These are phyloP conservation scores for Panulirus ornatus DNA, from an alignment of 1,140 invertebrate species.

Conservation along the genomic window DNA sequence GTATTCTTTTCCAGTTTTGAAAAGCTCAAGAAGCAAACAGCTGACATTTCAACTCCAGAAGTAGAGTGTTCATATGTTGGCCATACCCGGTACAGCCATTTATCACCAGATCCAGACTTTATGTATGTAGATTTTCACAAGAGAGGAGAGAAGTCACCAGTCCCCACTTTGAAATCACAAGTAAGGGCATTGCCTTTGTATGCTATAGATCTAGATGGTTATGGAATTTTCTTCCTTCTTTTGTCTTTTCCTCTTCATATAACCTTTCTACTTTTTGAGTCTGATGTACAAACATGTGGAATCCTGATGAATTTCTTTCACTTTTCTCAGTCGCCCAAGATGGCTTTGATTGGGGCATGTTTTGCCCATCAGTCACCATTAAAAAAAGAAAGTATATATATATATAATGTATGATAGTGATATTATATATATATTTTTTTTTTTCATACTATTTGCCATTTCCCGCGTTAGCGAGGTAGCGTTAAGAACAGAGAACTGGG, in stretches of 20 bases:
- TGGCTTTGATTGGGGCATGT: too few relatives aligned
- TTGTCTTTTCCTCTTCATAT: not conserved
- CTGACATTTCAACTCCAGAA: conserved; percentile 55
- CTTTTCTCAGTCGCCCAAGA: too few relatives aligned
- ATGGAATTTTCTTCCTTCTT: not conserved
- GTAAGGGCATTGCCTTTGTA: conserved; percentile 76
- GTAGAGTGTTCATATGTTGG: conserved; percentile 12
- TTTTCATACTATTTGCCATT: too few relatives aligned
- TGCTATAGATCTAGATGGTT: conserved; percentile 7
- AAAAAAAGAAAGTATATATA: not conserved
- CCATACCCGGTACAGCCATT: conserved; percentile 31
- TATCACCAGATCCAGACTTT: conserved; percentile 84
- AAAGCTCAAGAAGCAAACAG: conserved; percentile 63
- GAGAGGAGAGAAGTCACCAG: conserved; percentile 83
- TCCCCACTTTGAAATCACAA: conserved; percentile 88
- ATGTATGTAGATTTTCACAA: conserved; percentile 91
- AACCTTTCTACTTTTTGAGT: too few relatives aligned
- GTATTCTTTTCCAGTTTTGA: conserved; percentile 42
- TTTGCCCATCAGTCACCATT: too few relatives aligned
- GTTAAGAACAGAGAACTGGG: too few relatives aligned
- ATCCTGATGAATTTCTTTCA: too few relatives aligned
- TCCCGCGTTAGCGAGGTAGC: too few relatives aligned
- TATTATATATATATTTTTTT: too few relatives aligned
- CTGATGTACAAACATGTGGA: too few relatives aligned
- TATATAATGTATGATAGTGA: too few relatives aligned